A percentile compares a stretch with the other conserved stretches of the same genome.
Evolutionary conservation across 2,797 vertebrate species (phyloP).

Genomic region (Danio kyathit): DNA sequence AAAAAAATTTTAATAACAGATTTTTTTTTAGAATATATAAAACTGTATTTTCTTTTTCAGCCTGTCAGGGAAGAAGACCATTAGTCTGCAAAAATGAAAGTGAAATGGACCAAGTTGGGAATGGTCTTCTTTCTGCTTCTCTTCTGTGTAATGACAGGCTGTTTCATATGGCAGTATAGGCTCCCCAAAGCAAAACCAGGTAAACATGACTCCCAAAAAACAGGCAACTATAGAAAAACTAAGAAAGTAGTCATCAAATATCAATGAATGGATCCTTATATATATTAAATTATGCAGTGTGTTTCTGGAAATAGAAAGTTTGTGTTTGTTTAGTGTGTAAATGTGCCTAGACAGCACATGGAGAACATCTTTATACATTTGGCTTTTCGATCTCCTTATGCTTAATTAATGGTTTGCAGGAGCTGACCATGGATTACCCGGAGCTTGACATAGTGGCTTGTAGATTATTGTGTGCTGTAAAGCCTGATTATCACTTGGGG

Average conservation of each 20-base stretch:
- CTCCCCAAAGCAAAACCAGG: conserved; percentile 80
- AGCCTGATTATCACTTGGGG: conserved; percentile 62
- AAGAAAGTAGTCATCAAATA: background rate
- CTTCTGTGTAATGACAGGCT: conserved; percentile 84
- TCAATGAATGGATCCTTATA: background rate
- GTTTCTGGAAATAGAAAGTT: background rate
- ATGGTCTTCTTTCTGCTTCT: conserved; percentile 83
- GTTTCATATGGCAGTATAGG: conserved; percentile 91
- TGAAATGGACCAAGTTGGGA: conserved; percentile 80
- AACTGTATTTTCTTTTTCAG: conserved; percentile 24
- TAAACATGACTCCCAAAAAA: conserved; percentile 48
- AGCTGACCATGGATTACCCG: conserved; percentile 69
- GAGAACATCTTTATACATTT: conserved; percentile 41
- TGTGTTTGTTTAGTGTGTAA: background rate
- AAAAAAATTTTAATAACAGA: too few relatives aligned
- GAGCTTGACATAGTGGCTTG: conserved; percentile 62
- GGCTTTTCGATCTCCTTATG: conserved; percentile 60
- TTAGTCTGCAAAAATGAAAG: conserved; percentile 69
- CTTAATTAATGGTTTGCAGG: conserved; percentile 67
- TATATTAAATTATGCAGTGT: background rate
- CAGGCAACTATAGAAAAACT: background rate
- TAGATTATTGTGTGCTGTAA: conserved; percentile 65
- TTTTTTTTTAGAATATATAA: background rate
- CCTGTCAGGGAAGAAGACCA: conserved; percentile 25
- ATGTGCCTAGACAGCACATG: conserved; percentile 11